A percentile compares a stretch with the other conserved stretches of the same genome.
Evolutionary conservation across 2,888 invertebrate species (phyloP).

Genomic region (Tanytarsus gracilentus): DNA sequence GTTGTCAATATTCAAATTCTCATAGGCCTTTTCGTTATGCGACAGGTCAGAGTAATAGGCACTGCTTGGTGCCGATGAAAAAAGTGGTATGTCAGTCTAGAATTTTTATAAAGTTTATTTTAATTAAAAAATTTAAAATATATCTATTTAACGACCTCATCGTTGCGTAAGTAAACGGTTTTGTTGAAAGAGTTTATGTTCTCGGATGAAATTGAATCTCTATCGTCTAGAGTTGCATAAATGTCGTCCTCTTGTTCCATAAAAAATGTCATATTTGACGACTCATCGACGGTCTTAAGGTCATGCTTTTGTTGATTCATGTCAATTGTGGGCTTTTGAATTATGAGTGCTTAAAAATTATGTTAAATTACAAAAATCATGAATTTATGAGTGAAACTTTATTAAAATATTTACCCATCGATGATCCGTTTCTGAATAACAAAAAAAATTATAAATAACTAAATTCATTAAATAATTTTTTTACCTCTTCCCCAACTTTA

Average conservation of each 20-base stretch:
- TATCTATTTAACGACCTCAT: constrained; percentile 39
- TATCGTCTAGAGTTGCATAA: constrained; percentile 12
- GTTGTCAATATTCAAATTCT: constrained; percentile 48
- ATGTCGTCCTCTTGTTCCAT: constrained; percentile 14
- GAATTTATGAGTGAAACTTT: neutral
- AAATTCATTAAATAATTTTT: constrained; percentile 43
- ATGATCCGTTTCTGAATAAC: neutral
- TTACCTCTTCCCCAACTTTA: constrained; percentile 60
- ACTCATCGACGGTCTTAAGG: neutral
- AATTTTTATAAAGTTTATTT: neutral
- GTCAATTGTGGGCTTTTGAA: constrained; percentile 6
- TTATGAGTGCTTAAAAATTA: neutral
- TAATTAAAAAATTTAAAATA: neutral
- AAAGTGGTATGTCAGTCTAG: constrained; percentile 48
- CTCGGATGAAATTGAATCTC: constrained; percentile 20
- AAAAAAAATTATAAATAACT: neutral
- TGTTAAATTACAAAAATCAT: neutral
- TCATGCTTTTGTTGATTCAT: neutral
- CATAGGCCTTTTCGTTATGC: constrained; percentile 47
- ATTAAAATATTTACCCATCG: neutral
- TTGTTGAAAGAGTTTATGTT: constrained; percentile 7
- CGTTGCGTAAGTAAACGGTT: constrained; percentile 4
- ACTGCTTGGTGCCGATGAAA: constrained; percentile 59
- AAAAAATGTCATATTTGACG: constrained; percentile 12
- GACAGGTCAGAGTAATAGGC: constrained; percentile 65